Evolutionary conservation across 1,140 invertebrate genomes (phyloP).

Genomic region (Mizuhopecten yessoensis): DNA sequence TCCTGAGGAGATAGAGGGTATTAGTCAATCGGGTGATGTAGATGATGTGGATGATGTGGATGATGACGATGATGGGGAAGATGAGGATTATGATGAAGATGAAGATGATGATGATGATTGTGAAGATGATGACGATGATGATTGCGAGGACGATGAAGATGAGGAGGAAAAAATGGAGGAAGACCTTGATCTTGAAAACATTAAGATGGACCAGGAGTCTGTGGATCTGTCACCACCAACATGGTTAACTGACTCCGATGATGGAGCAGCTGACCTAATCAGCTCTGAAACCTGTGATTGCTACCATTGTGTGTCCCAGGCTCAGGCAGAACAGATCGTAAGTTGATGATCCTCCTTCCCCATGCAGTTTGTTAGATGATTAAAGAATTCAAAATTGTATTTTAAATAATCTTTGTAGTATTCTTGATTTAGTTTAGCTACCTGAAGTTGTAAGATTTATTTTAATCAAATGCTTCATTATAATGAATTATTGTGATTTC

Average conservation of each 20-base stretch:
- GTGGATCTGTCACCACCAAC: neutral
- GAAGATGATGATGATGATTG: conserved; percentile 67
- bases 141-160: conserved; percentile 67
- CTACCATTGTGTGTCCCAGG: conserved; percentile 75
- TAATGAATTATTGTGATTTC: neutral
- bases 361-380: too few species aligned
- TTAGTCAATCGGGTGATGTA: conserved; percentile 66
- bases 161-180: conserved; percentile 65
- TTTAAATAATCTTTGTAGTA: too few species aligned
- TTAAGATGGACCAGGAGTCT: conserved; percentile 48
- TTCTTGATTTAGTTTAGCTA: too few species aligned
- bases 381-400: too few species aligned
- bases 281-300: conserved; percentile 75
- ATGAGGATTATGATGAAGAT: conserved; percentile 66
- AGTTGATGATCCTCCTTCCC: neutral
- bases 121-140: conserved; percentile 64
- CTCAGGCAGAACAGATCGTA: conserved; percentile 73
- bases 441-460: neutral
- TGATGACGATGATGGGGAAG: conserved; percentile 56
- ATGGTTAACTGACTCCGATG: conserved; percentile 44
- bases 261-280: conserved; percentile 57
- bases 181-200: conserved; percentile 60
- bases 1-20: conserved; percentile 71
- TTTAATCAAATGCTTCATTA: too few species aligned
- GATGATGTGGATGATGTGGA: conserved; percentile 68